Evolutionary conservation across 2,888 invertebrate genomes (phyloP).

Genomic region (Cyaniris semiargus): DNA sequence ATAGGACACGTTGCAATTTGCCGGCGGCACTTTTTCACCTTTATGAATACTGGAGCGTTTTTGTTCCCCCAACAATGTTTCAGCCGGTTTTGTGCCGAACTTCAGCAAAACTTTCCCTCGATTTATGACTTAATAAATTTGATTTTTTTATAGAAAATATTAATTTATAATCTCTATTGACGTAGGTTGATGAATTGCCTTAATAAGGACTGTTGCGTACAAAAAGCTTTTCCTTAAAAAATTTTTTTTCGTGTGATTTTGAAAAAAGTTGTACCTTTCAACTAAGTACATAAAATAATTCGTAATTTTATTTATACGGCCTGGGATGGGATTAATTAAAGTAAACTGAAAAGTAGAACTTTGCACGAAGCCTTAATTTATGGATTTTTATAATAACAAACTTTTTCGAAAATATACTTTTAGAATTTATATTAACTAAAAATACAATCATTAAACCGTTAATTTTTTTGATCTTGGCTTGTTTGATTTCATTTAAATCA

Average conservation of each 20-base stretch:
- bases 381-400: too few relatives aligned
- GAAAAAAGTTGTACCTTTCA: background rate
- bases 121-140: constrained; percentile 36
- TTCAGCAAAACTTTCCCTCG: constrained; percentile 28
- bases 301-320: background rate
- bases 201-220: constrained; percentile 44
- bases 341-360: too few relatives aligned
- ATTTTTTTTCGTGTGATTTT: background rate
- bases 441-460: too few relatives aligned
- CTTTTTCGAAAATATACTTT: too few relatives aligned
- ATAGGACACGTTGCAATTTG: constrained; percentile 68
- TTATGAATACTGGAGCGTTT: constrained; percentile 61
- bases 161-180: constrained; percentile 48
- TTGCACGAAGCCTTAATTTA: too few relatives aligned
- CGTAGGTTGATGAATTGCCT: constrained; percentile 48
- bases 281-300: background rate
- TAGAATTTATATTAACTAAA: too few relatives aligned
- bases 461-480: too few relatives aligned
- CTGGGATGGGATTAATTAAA: too few relatives aligned
- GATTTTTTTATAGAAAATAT: constrained; percentile 45
- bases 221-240: constrained; percentile 22
- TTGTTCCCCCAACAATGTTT: constrained; percentile 30
- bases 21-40: constrained; percentile 54
- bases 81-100: constrained; percentile 29
- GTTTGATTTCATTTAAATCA: too few relatives aligned